phyloP scores from a whole-genome alignment of 2,113 vertebrate genomes.

The Corydoras maculifer region DNA sequence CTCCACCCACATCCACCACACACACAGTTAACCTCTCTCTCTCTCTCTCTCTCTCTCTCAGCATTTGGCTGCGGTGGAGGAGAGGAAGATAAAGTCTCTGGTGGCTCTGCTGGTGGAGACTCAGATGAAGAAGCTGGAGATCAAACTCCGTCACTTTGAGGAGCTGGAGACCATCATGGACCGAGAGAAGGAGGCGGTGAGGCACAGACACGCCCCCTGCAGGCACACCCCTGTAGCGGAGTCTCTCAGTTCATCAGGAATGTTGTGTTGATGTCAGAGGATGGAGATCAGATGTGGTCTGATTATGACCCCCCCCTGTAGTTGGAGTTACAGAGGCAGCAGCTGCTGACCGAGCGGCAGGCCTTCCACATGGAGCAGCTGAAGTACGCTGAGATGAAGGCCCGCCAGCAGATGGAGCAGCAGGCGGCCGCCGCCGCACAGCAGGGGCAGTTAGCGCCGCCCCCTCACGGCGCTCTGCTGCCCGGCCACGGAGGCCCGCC shows the following conservation, averaged over 20 bases:
- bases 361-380: constrained; percentile 99
- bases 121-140: constrained; percentile 98
- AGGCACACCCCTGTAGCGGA: too few relatives aligned
- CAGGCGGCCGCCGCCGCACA: constrained; percentile 69
- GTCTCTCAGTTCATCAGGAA: too few relatives aligned
- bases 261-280: too few relatives aligned
- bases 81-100: constrained; percentile 94
- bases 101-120: constrained; percentile 95
- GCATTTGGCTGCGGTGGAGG: constrained; percentile 93
- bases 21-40: neutral
- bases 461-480: constrained; percentile 49
- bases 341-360: constrained; percentile 90
- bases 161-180: constrained; percentile 98
- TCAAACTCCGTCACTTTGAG: constrained; percentile 95
- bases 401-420: constrained; percentile 95
- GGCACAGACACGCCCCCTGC: too few relatives aligned
- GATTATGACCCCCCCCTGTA: too few relatives aligned
- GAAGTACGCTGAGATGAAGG: constrained; percentile 90
- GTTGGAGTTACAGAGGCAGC: constrained; percentile 95
- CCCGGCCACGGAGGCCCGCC: neutral
- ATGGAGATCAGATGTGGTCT: too few relatives aligned
- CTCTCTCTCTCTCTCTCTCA: constrained; percentile 49
- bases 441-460: constrained; percentile 40
- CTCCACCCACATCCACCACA: too few relatives aligned
- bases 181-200: constrained; percentile 92